phyloP scores from a whole-genome alignment of 2,113 vertebrate species.

The Chunga burmeisteri region DNA sequence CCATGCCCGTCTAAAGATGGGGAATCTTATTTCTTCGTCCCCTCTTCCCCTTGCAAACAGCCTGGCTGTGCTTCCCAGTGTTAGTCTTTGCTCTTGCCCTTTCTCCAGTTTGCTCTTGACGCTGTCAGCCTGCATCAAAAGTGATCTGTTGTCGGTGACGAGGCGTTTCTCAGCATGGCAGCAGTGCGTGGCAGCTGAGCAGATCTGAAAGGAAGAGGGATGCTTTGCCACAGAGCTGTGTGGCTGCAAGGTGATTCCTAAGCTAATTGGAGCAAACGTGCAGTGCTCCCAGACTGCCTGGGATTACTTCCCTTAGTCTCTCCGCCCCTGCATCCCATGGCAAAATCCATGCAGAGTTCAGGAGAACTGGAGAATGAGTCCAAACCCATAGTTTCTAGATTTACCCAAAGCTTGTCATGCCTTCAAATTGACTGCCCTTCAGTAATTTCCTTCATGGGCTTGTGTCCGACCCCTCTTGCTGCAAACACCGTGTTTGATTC shows the following conservation, averaged over 20 bases:
- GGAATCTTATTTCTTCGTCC: background rate
- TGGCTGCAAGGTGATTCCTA: background rate
- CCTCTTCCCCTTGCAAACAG: background rate
- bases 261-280: background rate
- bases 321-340: background rate
- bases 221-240: fast-evolving
- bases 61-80: background rate
- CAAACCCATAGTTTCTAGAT: background rate
- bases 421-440: background rate
- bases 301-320: background rate
- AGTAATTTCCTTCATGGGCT: background rate
- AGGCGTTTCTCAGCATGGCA: background rate
- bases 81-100: background rate
- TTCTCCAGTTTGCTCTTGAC: background rate
- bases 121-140: background rate
- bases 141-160: background rate
- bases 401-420: background rate
- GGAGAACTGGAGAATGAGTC: background rate
- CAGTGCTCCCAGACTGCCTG: fast-evolving
- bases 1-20: background rate
- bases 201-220: background rate
- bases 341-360: background rate
- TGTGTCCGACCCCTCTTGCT: background rate
- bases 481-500: background rate
- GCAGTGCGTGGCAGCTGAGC: background rate